Percentiles rank a stretch among this genome's conserved stretches.
Conservation (phyloP, 2,888 invertebrate species). For the Formica aserva region DNA sequence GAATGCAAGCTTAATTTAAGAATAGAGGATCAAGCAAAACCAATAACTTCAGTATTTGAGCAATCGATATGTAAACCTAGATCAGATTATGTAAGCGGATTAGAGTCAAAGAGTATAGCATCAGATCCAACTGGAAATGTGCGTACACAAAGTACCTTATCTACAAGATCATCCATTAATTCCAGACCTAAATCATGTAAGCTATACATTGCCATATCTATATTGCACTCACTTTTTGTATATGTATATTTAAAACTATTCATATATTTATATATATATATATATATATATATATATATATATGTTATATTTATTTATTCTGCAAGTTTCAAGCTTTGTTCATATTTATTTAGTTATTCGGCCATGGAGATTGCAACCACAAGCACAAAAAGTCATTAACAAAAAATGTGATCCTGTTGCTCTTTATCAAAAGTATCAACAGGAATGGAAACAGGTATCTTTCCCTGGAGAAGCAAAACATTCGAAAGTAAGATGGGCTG, state of each 20-base stretch:
- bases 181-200: conserved; percentile 79
- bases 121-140: conserved; percentile 35
- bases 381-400: conserved; percentile 76
- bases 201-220: not conserved
- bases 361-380: conserved; percentile 86
- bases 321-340: not conserved
- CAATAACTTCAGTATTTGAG: not conserved
- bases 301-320: not conserved
- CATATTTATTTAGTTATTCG: conserved; percentile 87
- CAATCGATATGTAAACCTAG: conserved; percentile 56
- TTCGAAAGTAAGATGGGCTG: conserved; percentile 90
- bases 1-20: not conserved
- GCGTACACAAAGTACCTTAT: conserved; percentile 55
- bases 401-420: conserved; percentile 91
- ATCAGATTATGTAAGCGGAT: conserved; percentile 29
- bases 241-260: not conserved
- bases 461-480: conserved; percentile 92
- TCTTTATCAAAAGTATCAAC: conserved; percentile 92
- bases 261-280: not conserved
- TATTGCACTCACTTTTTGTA: not conserved
- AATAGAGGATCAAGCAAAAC: conserved; percentile 8
- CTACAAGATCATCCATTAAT: conserved; percentile 54
- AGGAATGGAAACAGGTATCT: conserved; percentile 91
- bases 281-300: not conserved
- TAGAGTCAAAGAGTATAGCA: conserved; percentile 62